Evolutionary conservation across 2,888 invertebrate genomes (phyloP), one percentile per base, ranked within the genome.

Genomic region (Drosophila paramelanica): DNA sequence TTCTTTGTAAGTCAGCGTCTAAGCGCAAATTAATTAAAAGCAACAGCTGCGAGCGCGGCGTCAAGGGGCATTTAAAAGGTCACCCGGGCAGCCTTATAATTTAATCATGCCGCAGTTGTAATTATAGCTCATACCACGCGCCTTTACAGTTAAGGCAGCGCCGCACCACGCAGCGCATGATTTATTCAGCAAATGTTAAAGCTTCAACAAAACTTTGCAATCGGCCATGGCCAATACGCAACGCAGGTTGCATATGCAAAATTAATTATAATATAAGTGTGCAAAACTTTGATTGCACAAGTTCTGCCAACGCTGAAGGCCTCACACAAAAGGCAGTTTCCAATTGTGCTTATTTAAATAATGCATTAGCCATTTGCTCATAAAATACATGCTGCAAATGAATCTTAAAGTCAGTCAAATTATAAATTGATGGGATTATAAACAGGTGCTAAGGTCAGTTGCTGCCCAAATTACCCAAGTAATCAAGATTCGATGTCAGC

Each of bases 21-120:
- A 73, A 74, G 67, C 68, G 61, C 55, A 60, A 76, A 84, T 84
- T 81, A 82, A 87, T 87, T 82, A 82, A 84, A 84, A 78, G 73
- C 75, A 81, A 67, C 87, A 83, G 67, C 70, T 77, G 64, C 56
- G 52, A 31, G 8, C 50, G 39, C 13, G 42, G 14, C 38, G 27
- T 17, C 39, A 25, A 25, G 50, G 65, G 42, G 53, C 55, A 49
- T 60, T 70, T 62, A 62, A 68, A 60, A 53, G 49, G 50, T 23
- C 60, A 42, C 33, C 47, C 47, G 49, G 56, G 60, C 46, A 58
- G 57, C 56, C 62, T 64, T 64, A 68, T 77, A 86, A 83, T 80
- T 83, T 81, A 83, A 75, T 77, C 70, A 81, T 50, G 47, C 31
- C 59, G 17, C 62, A 46, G 31, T 59, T 66, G 52, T 62, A 71